These are phyloP conservation scores for Drosophila repleta DNA, from an alignment of 1,140 invertebrate species.

Conservation along the genomic window DNA sequence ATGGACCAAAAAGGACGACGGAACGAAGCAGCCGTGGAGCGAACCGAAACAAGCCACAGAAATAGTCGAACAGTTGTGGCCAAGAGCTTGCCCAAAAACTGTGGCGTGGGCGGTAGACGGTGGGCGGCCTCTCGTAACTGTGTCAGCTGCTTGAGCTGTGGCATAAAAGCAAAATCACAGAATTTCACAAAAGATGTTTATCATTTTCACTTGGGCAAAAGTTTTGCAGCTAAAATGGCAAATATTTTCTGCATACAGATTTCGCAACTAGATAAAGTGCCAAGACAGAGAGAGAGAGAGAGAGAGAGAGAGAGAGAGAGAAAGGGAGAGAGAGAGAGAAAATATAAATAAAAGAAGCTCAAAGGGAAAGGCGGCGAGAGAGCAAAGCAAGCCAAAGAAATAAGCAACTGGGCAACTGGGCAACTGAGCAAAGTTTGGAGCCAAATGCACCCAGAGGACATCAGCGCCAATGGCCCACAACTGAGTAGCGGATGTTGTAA, in stretches of 20 bases:
- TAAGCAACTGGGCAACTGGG: conserved; percentile 20
- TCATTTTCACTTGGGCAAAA: conserved; percentile 59
- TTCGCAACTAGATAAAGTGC: conserved; percentile 75
- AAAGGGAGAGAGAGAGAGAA: conserved; percentile 26
- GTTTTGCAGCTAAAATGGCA: conserved; percentile 60
- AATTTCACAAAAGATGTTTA: conserved; percentile 75
- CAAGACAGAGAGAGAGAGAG: conserved; percentile 27
- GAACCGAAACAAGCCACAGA: conserved; percentile 46
- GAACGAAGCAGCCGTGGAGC: neutral
- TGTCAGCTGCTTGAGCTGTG: conserved; percentile 50
- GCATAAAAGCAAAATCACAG: conserved; percentile 71
- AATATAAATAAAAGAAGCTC: neutral
- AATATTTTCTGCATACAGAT: conserved; percentile 82
- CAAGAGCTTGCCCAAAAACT: neutral
- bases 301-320: conserved; percentile 13
- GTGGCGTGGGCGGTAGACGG: neutral
- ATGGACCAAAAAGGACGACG: conserved; percentile 21
- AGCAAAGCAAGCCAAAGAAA: conserved; percentile 2
- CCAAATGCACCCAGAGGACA: conserved; percentile 78
- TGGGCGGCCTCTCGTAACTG: conserved; percentile 15
- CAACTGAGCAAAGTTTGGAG: conserved; percentile 30
- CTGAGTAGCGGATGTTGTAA: conserved; percentile 71
- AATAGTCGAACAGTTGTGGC: conserved; percentile 43
- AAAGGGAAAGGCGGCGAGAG: neutral
- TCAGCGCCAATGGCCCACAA: conserved; percentile 72